A percentile compares a stretch with the other conserved stretches of the same genome.
These are phyloP conservation scores for Mayetiola destructor DNA, from an alignment of 2,888 invertebrate genomes.

Conservation along the genomic window DNA sequence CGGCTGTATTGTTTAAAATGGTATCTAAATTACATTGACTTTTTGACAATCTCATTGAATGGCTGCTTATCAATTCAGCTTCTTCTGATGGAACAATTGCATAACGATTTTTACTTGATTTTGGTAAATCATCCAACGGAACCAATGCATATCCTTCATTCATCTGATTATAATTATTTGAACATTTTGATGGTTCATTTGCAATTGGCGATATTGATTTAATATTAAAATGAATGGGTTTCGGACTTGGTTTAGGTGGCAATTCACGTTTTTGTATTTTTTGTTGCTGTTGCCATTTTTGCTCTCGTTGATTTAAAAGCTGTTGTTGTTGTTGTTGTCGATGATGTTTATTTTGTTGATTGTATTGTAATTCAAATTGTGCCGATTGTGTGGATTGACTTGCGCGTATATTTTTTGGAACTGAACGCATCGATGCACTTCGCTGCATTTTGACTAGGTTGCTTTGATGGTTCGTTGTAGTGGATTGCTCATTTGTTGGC, in stretches of 20 bases:
- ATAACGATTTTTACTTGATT: conserved; percentile 26
- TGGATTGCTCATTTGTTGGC: conserved; percentile 27
- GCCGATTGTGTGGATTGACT: not conserved
- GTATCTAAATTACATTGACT: conserved; percentile 27
- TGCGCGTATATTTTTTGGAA: not conserved
- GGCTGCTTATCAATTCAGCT: not conserved
- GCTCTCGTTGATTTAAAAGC: conserved; percentile 16
- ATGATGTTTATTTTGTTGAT: too few relatives aligned
- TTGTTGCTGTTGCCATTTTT: conserved; percentile 20
- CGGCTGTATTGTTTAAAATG: not conserved
- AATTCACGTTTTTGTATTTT: conserved; percentile 21
- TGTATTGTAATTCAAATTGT: too few relatives aligned
- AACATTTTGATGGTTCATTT: conserved; percentile 21
- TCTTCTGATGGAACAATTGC: conserved; percentile 30
- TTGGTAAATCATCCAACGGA: conserved; percentile 35
- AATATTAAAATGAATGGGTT: conserved; percentile 17
- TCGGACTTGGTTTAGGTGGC: conserved; percentile 24
- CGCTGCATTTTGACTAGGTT: conserved; percentile 26
- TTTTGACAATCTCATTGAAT: conserved; percentile 30
- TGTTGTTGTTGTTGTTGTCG: not conserved
- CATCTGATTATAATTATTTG: conserved; percentile 23
- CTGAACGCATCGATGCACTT: conserved; percentile 33
- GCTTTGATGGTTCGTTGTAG: conserved; percentile 31
- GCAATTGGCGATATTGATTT: not conserved
- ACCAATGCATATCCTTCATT: conserved; percentile 39